Percentiles rank a stretch among this genome's conserved stretches.
These are phyloP conservation scores for Micronycteris hirsuta DNA, from an alignment of 2,113 vertebrate species.

Conservation along the genomic window DNA sequence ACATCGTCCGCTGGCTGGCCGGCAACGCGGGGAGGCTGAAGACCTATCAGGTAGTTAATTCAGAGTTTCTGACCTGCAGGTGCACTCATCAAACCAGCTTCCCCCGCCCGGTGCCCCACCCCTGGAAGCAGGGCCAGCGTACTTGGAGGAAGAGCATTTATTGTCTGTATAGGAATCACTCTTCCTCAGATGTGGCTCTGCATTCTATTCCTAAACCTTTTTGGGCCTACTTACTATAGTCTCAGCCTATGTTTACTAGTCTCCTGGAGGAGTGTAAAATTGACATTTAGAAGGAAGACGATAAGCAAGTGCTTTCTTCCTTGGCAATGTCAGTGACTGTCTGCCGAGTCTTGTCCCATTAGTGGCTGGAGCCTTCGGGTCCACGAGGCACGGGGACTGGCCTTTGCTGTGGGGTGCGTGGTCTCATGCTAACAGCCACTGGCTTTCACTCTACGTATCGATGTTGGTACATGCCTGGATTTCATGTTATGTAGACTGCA, in stretches of 20 bases:
- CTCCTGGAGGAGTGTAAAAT: background rate
- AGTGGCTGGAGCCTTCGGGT: background rate
- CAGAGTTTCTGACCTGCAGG: background rate
- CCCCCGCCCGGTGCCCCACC: background rate
- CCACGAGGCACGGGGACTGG: accelerated
- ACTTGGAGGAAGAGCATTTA: background rate
- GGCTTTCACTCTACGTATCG: background rate
- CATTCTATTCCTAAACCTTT: background rate
- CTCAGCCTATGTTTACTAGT: background rate
- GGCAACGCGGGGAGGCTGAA: conserved; percentile 90
- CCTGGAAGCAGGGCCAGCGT: background rate
- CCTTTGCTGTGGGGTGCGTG: accelerated
- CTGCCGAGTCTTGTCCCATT: accelerated
- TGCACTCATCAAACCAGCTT: background rate
- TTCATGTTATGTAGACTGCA: background rate
- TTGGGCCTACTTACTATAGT: background rate
- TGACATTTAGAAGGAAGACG: background rate
- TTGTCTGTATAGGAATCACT: background rate
- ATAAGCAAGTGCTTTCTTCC: background rate
- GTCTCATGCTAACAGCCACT: background rate
- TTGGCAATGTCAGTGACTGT: background rate
- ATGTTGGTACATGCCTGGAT: background rate
- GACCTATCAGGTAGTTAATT: conserved; percentile 90
- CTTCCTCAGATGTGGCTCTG: background rate
- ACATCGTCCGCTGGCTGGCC: conserved; percentile 94